A percentile compares a stretch with the other conserved stretches of the same genome.
Conservation (phyloP, 2,797 vertebrate genomes). For the Australoheros facetus region DNA sequence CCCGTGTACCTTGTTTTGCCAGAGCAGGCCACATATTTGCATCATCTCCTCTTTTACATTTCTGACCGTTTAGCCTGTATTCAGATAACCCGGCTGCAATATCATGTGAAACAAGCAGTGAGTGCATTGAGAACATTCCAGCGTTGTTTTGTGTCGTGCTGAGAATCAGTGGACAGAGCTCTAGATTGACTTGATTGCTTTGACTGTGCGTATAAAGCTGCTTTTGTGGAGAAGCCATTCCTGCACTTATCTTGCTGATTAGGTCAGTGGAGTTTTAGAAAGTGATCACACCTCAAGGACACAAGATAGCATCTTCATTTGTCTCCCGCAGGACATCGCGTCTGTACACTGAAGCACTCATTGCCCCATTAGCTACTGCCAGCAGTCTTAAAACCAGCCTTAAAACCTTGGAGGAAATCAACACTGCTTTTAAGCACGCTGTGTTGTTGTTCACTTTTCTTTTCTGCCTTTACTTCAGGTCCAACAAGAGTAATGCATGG, state of each 20-base stretch:
- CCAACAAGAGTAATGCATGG: background rate
- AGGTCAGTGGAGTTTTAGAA: conserved; percentile 55
- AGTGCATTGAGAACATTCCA: conserved; percentile 24
- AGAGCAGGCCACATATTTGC: conserved; percentile 10
- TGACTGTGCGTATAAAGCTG: conserved; percentile 32
- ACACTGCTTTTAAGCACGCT: conserved; percentile 28
- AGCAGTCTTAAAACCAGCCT: conserved; percentile 17
- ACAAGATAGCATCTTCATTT: conserved; percentile 29
- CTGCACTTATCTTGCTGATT: conserved; percentile 39
- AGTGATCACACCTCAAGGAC: conserved; percentile 65
- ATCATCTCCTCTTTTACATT: conserved; percentile 32
- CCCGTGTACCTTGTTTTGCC: background rate
- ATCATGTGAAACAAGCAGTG: conserved; percentile 31
- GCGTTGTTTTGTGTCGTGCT: conserved; percentile 9
- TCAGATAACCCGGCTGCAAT: conserved; percentile 25
- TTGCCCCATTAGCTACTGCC: conserved; percentile 16
- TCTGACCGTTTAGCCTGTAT: conserved; percentile 43
- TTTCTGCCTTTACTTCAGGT: background rate
- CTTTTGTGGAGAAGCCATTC: conserved; percentile 34
- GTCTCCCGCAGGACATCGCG: conserved; percentile 18
- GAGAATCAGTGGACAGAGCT: conserved; percentile 18
- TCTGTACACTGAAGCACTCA: conserved; percentile 2
- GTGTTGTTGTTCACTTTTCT: background rate
- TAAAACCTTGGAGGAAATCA: conserved; percentile 32
- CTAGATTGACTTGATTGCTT: conserved; percentile 10